Percentiles rank a stretch among this genome's conserved stretches.
Conservation (phyloP, 2,113 vertebrate genomes). For the Ardeotis arabs region DNA sequence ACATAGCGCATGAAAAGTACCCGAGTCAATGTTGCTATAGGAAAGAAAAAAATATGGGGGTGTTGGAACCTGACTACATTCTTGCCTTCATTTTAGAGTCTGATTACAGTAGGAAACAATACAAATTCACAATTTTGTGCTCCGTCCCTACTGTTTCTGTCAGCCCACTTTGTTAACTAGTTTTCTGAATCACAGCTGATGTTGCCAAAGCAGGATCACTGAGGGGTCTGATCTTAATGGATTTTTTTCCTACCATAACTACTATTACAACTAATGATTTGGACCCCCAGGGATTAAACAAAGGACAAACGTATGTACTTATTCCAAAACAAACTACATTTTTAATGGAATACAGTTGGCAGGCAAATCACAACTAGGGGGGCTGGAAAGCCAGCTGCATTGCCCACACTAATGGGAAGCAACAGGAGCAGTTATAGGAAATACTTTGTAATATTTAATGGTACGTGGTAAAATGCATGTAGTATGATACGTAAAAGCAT, state of each 20-base stretch:
- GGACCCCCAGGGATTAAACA: neutral
- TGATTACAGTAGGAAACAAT: neutral
- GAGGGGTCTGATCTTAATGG: slow-evolving; percentile 10
- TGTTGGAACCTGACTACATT: neutral
- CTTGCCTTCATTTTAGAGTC: too few relatives aligned
- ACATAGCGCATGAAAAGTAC: neutral
- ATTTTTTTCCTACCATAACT: neutral
- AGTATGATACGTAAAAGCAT: neutral
- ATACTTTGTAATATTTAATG: slow-evolving; percentile 29
- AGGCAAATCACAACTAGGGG: neutral
- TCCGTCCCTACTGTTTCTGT: neutral
- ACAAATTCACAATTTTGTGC: neutral
- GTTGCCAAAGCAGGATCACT: neutral
- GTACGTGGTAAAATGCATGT: neutral
- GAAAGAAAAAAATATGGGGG: neutral
- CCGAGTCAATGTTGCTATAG: neutral
- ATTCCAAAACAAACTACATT: slow-evolving; percentile 39
- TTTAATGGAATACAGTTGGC: slow-evolving; percentile 46
- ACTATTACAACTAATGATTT: slow-evolving; percentile 17
- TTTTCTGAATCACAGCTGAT: neutral
- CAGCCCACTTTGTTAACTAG: neutral
- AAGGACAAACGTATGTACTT: slow-evolving; percentile 15
- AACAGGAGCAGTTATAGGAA: slow-evolving; percentile 46
- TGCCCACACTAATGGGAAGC: slow-evolving; percentile 34
- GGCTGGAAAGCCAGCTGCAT: neutral